These are phyloP conservation scores for Chamaedrilus cognettii DNA, from an alignment of 2,888 invertebrate genomes.

Conservation along the genomic window DNA sequence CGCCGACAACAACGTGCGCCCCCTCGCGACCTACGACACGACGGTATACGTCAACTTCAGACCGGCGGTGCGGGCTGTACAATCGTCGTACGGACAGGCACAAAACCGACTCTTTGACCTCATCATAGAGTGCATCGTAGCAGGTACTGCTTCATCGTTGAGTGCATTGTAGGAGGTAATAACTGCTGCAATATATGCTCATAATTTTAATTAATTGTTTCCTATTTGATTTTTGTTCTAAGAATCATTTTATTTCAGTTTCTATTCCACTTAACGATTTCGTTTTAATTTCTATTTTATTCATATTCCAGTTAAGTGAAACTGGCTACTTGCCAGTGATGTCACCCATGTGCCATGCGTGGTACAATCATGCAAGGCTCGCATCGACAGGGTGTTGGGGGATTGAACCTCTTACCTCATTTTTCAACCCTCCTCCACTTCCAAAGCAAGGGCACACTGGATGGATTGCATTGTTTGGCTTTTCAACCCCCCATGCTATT, in stretches of 20 bases:
- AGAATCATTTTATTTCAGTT: not conserved
- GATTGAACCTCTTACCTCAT: no score
- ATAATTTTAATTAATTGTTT: not conserved
- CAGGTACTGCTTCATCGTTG: no score
- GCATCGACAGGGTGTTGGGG: no score
- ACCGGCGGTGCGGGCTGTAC: slow-evolving; percentile 48
- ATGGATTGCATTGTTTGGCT: no score
- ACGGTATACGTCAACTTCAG: slow-evolving; percentile 46
- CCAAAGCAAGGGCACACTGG: no score
- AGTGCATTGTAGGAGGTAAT: not conserved
- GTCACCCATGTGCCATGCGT: no score
- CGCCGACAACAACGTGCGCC: slow-evolving; percentile 57
- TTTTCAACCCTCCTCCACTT: no score
- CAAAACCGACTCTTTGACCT: slow-evolving; percentile 52
- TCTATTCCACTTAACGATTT: not conserved
- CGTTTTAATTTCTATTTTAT: no score
- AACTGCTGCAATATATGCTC: not conserved
- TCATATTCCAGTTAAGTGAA: no score
- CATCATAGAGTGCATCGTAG: slow-evolving; percentile 53
- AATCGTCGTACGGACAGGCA: slow-evolving; percentile 55
- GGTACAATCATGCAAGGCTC: no score
- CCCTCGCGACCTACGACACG: slow-evolving; percentile 51
- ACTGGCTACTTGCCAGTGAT: no score
- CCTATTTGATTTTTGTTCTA: not conserved
- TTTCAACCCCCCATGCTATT: no score